Conservation (phyloP, 2,797 vertebrate genomes). For the Tauraco hartlaubi region DNA sequence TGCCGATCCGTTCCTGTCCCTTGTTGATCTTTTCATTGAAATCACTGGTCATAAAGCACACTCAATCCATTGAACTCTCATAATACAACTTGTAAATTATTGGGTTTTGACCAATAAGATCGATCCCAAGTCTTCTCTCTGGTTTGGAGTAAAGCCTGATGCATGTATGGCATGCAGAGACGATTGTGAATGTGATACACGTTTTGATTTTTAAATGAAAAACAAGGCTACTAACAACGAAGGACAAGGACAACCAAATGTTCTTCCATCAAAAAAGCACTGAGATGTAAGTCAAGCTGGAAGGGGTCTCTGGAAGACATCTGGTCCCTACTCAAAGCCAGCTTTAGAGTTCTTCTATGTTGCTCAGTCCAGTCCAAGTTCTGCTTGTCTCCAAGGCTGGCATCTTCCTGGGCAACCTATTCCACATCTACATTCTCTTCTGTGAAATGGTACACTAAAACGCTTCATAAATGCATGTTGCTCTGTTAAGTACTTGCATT, state of each 20-base stretch:
- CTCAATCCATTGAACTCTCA: conserved; percentile 2
- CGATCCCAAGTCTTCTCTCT: neutral
- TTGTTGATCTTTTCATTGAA: neutral
- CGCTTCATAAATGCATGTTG: neutral
- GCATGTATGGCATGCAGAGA: neutral
- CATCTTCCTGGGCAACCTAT: neutral
- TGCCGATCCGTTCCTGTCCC: neutral
- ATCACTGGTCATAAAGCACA: neutral
- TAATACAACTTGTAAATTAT: neutral
- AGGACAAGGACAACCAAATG: neutral
- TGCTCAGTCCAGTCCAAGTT: neutral
- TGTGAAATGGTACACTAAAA: neutral
- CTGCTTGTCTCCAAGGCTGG: neutral
- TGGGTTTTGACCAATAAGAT: neutral
- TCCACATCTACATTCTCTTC: neutral
- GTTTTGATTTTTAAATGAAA: neutral
- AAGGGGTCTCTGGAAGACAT: neutral
- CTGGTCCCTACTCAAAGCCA: neutral
- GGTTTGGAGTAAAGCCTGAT: neutral
- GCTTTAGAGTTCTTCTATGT: neutral
- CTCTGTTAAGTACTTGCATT: neutral
- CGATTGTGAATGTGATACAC: neutral
- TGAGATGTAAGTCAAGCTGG: neutral
- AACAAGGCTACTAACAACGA: neutral
- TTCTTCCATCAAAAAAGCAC: neutral